Base-by-base conservation (phyloP, 2,113 vertebrate species). In the Rousettus leschenaultii region DNA sequence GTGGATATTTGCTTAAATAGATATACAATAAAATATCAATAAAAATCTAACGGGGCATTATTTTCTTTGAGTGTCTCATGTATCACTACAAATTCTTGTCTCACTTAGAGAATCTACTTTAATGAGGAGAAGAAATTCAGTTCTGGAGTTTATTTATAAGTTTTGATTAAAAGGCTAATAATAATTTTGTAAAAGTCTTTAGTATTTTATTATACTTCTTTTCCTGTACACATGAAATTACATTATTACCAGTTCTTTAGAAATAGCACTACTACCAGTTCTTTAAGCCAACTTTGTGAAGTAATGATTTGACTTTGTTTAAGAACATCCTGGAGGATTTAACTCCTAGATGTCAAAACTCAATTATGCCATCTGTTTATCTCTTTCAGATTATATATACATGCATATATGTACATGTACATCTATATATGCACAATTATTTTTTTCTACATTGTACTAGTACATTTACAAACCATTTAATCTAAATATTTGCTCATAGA, bases 71-170 rank as follows among this genome's bases (percentile, higher is more conserved):
- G 3, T 43, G 43, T 5, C 30, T 48, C 2, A 15, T 82, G 51
- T 53, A 55, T 83, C 57, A 89, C 68, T 86, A 48, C 15, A 61
- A 92, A 95, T 59, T 74, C 15, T 78, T 91, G 70, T 35, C n/a
- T 95, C 33, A 94, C 19, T 48, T 30, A 65, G 38, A 84, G 24
- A 19, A 79, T 75, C 21, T 78, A 4, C 65, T 93, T 91, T 53
- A 75, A 65, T 87, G 15, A 79, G 28, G 5, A 88, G 2, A 5
- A 93, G 15, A 22, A 75, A n/a, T 86, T 88, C 18, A 85, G 18
- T 92, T 94, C n/a, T 59, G 12, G 57, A 30, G 8, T 48, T 94
- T 89, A 73, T 89, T 83, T 95, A 86, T 1, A 92, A 48, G 80
- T 87, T 94, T 19, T 73, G 48, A 40, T 77, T 93, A 85, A 63